Conservation (phyloP, 1,140 invertebrate species). For the Dufourea novaeangliae region DNA sequence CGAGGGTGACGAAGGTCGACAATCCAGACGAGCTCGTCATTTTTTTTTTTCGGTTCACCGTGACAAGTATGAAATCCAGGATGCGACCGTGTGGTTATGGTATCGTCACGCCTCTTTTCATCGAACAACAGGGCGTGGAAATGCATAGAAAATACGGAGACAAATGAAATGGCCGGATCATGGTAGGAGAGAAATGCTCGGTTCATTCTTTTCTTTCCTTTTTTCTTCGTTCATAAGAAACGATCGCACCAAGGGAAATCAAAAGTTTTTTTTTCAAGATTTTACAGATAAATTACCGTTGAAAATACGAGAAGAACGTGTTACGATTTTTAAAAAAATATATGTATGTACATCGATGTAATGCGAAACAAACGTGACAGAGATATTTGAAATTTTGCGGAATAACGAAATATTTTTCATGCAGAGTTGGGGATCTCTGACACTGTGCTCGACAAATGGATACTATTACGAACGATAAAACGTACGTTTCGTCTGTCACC, state of each 20-base stretch:
- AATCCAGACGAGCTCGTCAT: neutral
- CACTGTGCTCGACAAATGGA: neutral
- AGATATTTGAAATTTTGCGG: neutral
- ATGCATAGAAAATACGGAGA: neutral
- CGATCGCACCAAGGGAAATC: neutral
- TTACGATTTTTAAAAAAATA: too few species aligned
- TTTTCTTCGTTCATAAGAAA: neutral
- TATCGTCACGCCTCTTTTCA: neutral
- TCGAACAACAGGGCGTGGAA: neutral
- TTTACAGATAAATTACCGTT: neutral
- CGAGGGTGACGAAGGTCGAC: slow-evolving; percentile 28
- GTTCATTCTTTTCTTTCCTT: neutral
- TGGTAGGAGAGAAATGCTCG: neutral
- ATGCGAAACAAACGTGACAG: neutral
- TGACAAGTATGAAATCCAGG: slow-evolving; percentile 17
- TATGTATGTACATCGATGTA: too few species aligned
- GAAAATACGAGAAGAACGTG: neutral
- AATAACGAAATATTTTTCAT: neutral
- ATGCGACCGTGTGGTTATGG: neutral
- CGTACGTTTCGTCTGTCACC: neutral
- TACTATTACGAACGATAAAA: neutral
- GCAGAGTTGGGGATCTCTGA: neutral
- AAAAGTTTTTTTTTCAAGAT: too few species aligned
- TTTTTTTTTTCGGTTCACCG: neutral
- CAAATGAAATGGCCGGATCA: neutral